phyloP scores from a whole-genome alignment of 1,140 invertebrate species.

The Nixonia krombeini region DNA sequence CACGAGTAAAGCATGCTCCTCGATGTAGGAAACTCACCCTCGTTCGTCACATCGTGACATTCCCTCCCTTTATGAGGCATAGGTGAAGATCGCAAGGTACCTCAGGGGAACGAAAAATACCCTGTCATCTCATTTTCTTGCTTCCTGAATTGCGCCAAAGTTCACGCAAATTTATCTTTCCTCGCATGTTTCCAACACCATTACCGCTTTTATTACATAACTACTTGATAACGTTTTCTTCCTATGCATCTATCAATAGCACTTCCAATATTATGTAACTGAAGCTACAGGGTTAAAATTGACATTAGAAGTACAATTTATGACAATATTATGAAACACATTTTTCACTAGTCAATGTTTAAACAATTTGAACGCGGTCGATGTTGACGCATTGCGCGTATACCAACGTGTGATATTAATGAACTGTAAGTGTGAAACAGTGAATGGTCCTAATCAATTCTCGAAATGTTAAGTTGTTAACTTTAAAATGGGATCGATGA shows the following conservation, averaged over 20 bases:
- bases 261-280: neutral
- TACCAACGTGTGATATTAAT: too few relatives aligned
- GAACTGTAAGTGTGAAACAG: too few relatives aligned
- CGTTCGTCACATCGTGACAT: conserved; percentile 57
- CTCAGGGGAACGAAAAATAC: conserved; percentile 54
- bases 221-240: neutral
- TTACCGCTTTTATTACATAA: conserved; percentile 7
- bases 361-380: too few relatives aligned
- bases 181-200: neutral
- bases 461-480: neutral
- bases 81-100: conserved; percentile 47
- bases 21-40: conserved; percentile 55
- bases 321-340: too few relatives aligned
- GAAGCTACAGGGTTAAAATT: too few relatives aligned
- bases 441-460: too few relatives aligned
- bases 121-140: conserved; percentile 57
- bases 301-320: too few relatives aligned
- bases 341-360: too few relatives aligned
- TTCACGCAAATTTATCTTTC: conserved; percentile 12
- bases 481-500: conserved; percentile 42
- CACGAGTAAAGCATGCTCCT: conserved; percentile 49
- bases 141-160: conserved; percentile 30
- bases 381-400: too few relatives aligned
- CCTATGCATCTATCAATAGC: neutral
- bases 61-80: conserved; percentile 50